These are phyloP conservation scores for Oncorhynchus gorbuscha DNA, from an alignment of 2,113 vertebrate genomes.

Conservation along the genomic window DNA sequence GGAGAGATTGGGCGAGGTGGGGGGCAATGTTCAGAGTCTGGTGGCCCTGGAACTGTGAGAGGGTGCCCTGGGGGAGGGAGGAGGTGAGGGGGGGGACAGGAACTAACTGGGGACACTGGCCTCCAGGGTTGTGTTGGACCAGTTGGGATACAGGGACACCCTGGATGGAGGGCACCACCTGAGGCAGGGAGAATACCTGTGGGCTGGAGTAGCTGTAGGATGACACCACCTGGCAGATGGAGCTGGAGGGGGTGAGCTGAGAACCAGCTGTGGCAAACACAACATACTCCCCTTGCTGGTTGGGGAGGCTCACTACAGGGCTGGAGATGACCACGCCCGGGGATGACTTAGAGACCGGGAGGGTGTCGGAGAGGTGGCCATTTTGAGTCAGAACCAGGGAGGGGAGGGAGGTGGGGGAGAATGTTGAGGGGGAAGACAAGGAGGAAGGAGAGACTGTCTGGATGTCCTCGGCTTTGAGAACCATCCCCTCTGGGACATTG, in stretches of 20 bases:
- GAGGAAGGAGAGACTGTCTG: conserved; percentile 62
- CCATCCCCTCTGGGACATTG: conserved; percentile 43
- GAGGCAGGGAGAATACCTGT: conserved; percentile 69
- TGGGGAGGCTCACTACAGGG: conserved; percentile 40
- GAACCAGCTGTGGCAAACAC: conserved; percentile 52
- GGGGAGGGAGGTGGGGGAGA: conserved; percentile 56
- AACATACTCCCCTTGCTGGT: conserved; percentile 61
- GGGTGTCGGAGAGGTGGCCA: conserved; percentile 48
- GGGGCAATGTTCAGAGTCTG: conserved; percentile 54
- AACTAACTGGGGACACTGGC: conserved; percentile 74
- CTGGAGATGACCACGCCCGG: conserved; percentile 56
- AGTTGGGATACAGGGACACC: conserved; percentile 72
- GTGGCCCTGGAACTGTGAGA: conserved; percentile 54
- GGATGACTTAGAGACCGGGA: conserved; percentile 45
- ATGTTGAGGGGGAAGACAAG: conserved; percentile 60
- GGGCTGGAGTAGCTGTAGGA: conserved; percentile 50
- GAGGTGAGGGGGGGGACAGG: conserved; percentile 70
- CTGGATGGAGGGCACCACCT: conserved; percentile 81
- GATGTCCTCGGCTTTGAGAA: conserved; percentile 47
- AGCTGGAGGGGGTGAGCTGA: conserved; percentile 41
- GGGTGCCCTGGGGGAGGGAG: conserved; percentile 34
- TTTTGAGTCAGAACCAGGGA: conserved; percentile 63
- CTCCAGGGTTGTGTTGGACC: conserved; percentile 61
- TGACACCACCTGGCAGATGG: conserved; percentile 51
- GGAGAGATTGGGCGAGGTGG: conserved; percentile 36